Evolutionary conservation across 37 sponge, comb jelly and placozoan species (phyloP), one percentile per base, ranked within the genome.

Genomic region (Aphrocallistes beatrix): DNA sequence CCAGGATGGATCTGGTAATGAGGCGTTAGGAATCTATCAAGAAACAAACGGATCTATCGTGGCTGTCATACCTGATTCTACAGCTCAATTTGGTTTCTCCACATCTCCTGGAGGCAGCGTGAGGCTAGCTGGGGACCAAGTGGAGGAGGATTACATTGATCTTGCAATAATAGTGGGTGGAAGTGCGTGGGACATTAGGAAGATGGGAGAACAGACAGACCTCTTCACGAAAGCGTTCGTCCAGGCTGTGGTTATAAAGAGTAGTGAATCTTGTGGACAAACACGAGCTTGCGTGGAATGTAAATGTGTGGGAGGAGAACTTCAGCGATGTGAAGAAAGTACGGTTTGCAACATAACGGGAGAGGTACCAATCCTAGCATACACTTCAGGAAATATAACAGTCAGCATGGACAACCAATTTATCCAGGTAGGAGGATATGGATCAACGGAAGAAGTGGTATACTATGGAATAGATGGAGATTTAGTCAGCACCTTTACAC

Each of bases 181-280:
- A 13, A 60, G 75, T 60, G 75, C 75, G 3, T 60, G 75, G 75
- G 34, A 60, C 75, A 60, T 60, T 6, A 60, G 21, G 17, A 1
- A 21, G 25, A 60, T 60, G 75, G 75, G 75, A 32, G 75, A 60
- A 60, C 75, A 60, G n/a, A 60, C 75, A 13, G 75, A 60, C n/a
- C 75, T 60, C 34, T 60, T 60, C 75, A 60, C 75, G 75, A 21
- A 30, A 60, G 75, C 75, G 3, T 60, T 60, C 75, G 75, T 60
- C 21, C 10, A 60, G 21, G 75, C 75, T 32, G 75, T 60, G 10
- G 75, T 60, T 6, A 60, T 60, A 25, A 60, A 60, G 21, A 60
- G 75, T 28, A 60, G 75, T 60, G 75, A 60, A 30, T 60, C 75
- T 3, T 60, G 75, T 60, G 75, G 75, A 60, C 75, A 60, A 13